A percentile compares a stretch with the other conserved stretches of the same genome.
Conservation (phyloP, 2,797 vertebrate genomes). For the Babyrousa celebensis region DNA sequence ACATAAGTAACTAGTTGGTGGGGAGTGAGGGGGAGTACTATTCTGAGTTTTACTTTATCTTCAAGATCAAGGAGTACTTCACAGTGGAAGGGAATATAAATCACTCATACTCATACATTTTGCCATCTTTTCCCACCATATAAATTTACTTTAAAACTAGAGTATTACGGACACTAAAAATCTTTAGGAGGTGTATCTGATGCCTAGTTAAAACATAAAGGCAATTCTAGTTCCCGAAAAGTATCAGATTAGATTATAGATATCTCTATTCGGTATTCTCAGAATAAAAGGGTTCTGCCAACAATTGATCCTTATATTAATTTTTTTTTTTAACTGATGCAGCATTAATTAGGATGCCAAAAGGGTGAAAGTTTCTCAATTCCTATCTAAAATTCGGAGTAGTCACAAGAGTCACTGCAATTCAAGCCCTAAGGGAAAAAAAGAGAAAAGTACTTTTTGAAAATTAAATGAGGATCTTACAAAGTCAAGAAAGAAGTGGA, state of each 20-base stretch:
- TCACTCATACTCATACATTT: constrained; percentile 15
- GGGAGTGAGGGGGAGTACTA: neutral
- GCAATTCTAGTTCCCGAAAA: constrained; percentile 63
- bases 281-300: constrained; percentile 67
- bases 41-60: constrained; percentile 54
- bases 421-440: neutral
- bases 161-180: constrained; percentile 47
- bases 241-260: constrained; percentile 45
- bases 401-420: constrained; percentile 57
- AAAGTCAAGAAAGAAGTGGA: constrained; percentile 47
- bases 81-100: neutral
- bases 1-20: constrained; percentile 34
- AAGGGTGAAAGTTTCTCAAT: constrained; percentile 62
- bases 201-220: constrained; percentile 56
- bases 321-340: constrained; percentile 29
- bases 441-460: neutral
- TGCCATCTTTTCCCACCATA: constrained; percentile 32
- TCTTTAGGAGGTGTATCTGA: constrained; percentile 50
- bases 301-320: constrained; percentile 46
- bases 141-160: constrained; percentile 51
- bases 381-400: constrained; percentile 67
- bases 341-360: constrained; percentile 61
- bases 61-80: constrained; percentile 47
- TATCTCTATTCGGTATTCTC: constrained; percentile 28
- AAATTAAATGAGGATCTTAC: constrained; percentile 49